Base-by-base conservation (phyloP, 2,888 invertebrate species). In the Apodemia hepburni region DNA sequence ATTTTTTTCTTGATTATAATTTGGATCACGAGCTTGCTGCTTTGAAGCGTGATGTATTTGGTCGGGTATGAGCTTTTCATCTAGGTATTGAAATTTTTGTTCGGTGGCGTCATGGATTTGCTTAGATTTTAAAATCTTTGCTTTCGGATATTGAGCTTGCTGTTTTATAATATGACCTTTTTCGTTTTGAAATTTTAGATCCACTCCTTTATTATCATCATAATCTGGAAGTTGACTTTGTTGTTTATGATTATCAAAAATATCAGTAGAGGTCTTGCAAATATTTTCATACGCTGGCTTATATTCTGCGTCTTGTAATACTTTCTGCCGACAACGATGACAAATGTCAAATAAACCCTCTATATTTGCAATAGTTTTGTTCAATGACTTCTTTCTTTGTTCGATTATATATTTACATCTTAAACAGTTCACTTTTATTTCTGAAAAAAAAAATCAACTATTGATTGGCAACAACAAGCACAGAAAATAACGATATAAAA, bases 381-480 rank as follows among this genome's bases (percentile, higher is more conserved):
- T 74, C 65, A 71, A 68, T 59, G 82, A 68, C 62, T 72, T 73
- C 66, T 77, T 71, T n/a, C 80, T 76, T 62, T 75, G 74, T 66
- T 79, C 70, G 65, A 80, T 68, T 64, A 75, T 75, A 62, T 75
- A 71, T 67, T 74, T 78, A 73, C 88, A 88, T 63, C 82, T 74
- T 60, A 76, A 76, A 67, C 88, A 88, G 54, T 66, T 73, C 64
- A 81, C 70, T 2, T 57, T 57, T n/a, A n/a, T 51, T 47, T 6
- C 33, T 60, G 61, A 49, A 17, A 33, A 22, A 49, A 38, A 29
- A 38, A 8, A 35, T 35, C 59, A 58, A 18, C 58, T 61, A 57
- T n/a, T 45, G 22, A 22, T 22, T 22, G 22, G 22, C 22, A 22
- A 22, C 22, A 22, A 38, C 38, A 38, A 38, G 12, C 38, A 38